Base-by-base conservation (phyloP, 2,797 vertebrate genomes). In the Furcifer pardalis region DNA sequence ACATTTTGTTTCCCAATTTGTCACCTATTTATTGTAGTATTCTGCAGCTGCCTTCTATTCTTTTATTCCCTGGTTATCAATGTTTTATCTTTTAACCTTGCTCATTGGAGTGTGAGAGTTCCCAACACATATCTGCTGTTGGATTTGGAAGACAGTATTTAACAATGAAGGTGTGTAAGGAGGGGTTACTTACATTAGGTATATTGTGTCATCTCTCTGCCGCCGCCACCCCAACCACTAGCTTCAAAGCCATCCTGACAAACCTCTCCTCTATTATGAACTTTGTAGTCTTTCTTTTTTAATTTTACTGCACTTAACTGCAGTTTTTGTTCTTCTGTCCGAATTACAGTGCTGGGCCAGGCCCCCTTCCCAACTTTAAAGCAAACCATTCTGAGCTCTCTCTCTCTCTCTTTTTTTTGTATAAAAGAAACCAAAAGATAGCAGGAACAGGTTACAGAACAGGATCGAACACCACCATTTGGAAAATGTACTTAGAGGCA, bases 401-500 rank as follows among this genome's bases (percentile, higher is more conserved):
- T n/a, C n/a, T n/a, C n/a, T n/a, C n/a, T n/a, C n/a, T n/a, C n/a
- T n/a, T n/a, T n/a, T n/a, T n/a, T n/a, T n/a, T n/a, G 77, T 7
- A 19, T 12, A 23, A 35, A 32, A 69, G 56, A 15, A 90, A 80
- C 65, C 72, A 84, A 77, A 4, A 85, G 73, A 3, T 15, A 79
- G 79, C 49, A 73, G 87, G 83, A 84, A 86, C 81, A 91, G 93
- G 91, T 88, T 86, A 68, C 27, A 75, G 84, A 76, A 77, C 88
- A 91, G 81, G 49, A 87, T 92, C 85, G 79, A 84, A 94, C 88
- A 87, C 81, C 87, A 83, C 84, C 81, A 30, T 79, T 88, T 84
- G 87, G 91, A 91, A 88, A 93, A 92, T 87, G 90, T 82, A 87
- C 90, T 91, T 91, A 93, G 92, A 93, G 90, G 77, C 89, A 91